These are phyloP conservation scores for Lasiommata megera DNA, from an alignment of 2,888 invertebrate genomes.

Conservation along the genomic window DNA sequence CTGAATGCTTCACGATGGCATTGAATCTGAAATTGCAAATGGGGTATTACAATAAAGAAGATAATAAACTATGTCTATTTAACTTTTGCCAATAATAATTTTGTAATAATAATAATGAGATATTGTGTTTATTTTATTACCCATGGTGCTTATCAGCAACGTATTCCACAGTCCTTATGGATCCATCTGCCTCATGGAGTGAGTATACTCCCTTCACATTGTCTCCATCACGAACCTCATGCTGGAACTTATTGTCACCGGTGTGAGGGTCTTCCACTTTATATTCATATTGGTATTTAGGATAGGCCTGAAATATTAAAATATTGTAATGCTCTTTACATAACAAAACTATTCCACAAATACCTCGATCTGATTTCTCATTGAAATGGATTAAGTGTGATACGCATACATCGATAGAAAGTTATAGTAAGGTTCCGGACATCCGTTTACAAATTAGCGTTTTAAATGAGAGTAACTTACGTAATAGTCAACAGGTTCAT, in stretches of 20 bases:
- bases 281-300: slow-evolving; percentile 83
- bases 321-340: neutral
- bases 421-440: slow-evolving; percentile 53
- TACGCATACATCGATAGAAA: slow-evolving; percentile 63
- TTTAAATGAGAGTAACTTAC: slow-evolving; percentile 50
- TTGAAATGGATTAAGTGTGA: slow-evolving; percentile 36
- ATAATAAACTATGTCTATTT: too few species aligned
- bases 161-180: slow-evolving; percentile 82
- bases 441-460: slow-evolving; percentile 41
- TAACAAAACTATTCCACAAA: slow-evolving; percentile 11
- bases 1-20: slow-evolving; percentile 80
- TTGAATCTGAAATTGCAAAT: slow-evolving; percentile 70
- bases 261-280: slow-evolving; percentile 83
- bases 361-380: slow-evolving; percentile 32
- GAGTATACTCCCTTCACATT: slow-evolving; percentile 84
- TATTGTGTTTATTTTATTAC: slow-evolving; percentile 46
- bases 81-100: too few species aligned
- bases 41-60: too few species aligned
- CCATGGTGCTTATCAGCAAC: slow-evolving; percentile 81
- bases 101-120: too few species aligned
- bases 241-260: slow-evolving; percentile 83
- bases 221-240: slow-evolving; percentile 82
- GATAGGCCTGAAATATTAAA: slow-evolving; percentile 62
- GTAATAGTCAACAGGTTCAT: slow-evolving; percentile 72
- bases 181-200: slow-evolving; percentile 82